Base-by-base conservation (phyloP, 2,888 invertebrate genomes). In the Erebia palarica region DNA sequence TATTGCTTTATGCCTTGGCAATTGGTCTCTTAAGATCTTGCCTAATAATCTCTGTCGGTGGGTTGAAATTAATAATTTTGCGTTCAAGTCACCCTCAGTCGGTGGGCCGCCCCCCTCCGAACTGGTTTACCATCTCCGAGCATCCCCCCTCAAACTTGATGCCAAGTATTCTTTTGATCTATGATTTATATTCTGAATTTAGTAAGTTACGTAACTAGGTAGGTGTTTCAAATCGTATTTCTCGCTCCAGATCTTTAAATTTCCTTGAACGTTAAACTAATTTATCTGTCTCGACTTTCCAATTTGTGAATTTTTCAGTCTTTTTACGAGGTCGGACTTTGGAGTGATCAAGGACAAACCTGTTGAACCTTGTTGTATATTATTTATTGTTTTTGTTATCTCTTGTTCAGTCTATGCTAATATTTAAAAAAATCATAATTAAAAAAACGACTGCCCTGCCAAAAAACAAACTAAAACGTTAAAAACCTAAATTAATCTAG, bases 161-260 rank as follows among this genome's bases (percentile, higher is more conserved):
- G 2, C 42, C 18, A 16, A 16, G 18, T 16, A 61, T 10, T 18
- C 61, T 18, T 61, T 61, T 61, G 61, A 61, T 61, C 61, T 44
- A 44, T 9, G 61, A 61, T 61, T 61, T 61, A 61, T 18, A 13
- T 44, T 61, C 44, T 11, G 11, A 10, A 60, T 60, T 60, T 44
- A 44, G 18, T 44, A 44, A 51, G 53, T 18, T 47, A 47, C 47
- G 0, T 1, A 51, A 51, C n/a, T n/a, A 47, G 27, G 3, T 27
- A 60, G 36, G 42, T 60, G 44, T 60, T 61, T 18, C 44, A 61
- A 44, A 44, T 61, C 18, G 18, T 11, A 16, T 44, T 44, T 61
- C n/a, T 42, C 9, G 60, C 44, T 61, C 18, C 11, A 44, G n/a
- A 44, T 8, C 8, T 36, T 36, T 59, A 3, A 9, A n/a, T n/a